Conservation (phyloP, 2,113 vertebrate genomes). For the Cyanoderma ruficeps region DNA sequence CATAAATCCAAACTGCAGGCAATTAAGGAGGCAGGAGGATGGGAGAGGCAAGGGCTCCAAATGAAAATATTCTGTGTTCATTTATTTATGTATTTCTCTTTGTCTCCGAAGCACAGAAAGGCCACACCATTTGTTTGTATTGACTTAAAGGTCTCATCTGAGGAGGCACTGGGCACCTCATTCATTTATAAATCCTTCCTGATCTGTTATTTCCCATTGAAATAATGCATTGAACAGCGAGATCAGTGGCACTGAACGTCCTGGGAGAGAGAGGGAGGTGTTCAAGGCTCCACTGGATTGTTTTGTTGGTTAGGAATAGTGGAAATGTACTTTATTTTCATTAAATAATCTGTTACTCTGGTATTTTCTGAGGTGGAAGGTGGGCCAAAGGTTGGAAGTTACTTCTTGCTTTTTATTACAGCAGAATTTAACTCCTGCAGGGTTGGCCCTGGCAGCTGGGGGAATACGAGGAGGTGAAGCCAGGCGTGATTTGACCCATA, state of each 20-base stretch:
- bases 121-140: not conserved
- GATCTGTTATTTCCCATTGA: rapidly evolving
- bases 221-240: rapidly evolving
- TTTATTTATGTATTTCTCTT: not conserved
- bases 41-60: not conserved
- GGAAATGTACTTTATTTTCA: not conserved
- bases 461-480: not conserved
- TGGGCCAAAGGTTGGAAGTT: not conserved
- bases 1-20: not conserved
- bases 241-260: not conserved
- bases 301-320: not conserved
- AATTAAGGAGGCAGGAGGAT: not conserved
- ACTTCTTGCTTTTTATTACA: not conserved
- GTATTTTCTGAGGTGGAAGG: not conserved
- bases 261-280: not conserved
- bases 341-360: not conserved
- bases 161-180: not conserved
- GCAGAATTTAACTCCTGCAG: not conserved
- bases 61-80: not conserved
- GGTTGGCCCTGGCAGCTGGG: not conserved
- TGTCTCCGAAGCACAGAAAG: not conserved
- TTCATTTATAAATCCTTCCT: not conserved
- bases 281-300: not conserved
- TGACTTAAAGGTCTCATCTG: not conserved
- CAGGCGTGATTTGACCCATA: not conserved